Evolutionary conservation across 2,113 vertebrate species (phyloP).

Genomic region (Donacobius atricapilla): DNA sequence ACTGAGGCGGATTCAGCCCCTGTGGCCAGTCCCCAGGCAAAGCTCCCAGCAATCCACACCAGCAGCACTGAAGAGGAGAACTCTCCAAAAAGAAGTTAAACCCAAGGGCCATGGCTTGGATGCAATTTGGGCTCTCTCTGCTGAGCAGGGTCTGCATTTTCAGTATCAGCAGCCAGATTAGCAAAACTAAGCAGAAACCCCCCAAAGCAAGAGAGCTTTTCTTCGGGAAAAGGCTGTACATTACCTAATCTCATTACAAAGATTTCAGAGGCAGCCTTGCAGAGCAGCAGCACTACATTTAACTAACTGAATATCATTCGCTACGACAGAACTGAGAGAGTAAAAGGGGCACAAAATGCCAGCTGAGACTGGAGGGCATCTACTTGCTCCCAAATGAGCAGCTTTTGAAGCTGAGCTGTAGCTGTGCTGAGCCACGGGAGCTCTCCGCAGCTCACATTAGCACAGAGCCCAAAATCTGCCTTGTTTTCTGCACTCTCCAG

Average conservation of each 20-base stretch:
- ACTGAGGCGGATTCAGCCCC: not conserved
- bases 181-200: conserved; percentile 6
- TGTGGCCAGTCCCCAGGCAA: not conserved
- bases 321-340: conserved; percentile 51
- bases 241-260: conserved; percentile 49
- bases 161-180: conserved; percentile 10
- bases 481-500: not conserved
- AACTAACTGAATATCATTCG: conserved; percentile 37
- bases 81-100: not conserved
- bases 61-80: not conserved
- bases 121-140: not conserved
- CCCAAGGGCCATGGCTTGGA: not conserved
- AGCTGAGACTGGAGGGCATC: conserved; percentile 52
- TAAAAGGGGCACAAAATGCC: conserved; percentile 53
- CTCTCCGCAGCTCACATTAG: conserved; percentile 18
- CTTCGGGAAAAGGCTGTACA: not conserved
- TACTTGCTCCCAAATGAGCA: conserved; percentile 17
- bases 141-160: not conserved
- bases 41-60: not conserved
- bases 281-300: conserved; percentile 33
- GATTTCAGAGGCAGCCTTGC: conserved; percentile 26
- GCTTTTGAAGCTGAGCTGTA: not conserved
- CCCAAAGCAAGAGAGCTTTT: conserved; percentile 39
- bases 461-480: not conserved
- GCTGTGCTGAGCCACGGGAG: conserved; percentile 17